phyloP scores from a whole-genome alignment of 2,888 invertebrate genomes.

The Sussaba pulchella region DNA sequence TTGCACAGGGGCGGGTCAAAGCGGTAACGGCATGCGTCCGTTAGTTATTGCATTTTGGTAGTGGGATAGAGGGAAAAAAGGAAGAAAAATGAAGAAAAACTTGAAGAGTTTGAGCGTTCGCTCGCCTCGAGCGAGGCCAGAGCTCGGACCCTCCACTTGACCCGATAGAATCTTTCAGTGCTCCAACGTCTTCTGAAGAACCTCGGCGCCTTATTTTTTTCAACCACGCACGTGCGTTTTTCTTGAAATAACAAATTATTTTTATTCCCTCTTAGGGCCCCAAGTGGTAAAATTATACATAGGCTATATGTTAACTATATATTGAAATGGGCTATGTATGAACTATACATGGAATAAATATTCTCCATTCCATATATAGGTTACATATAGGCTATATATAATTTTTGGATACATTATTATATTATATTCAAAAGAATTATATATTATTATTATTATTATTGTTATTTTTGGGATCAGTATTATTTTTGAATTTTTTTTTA shows the following conservation, averaged over 20 bases:
- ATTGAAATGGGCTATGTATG: no score
- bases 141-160: conserved; percentile 51
- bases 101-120: conserved; percentile 33
- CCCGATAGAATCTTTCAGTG: conserved; percentile 10
- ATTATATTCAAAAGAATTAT: no score
- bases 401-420: no score
- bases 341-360: no score
- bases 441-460: no score
- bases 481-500: no score
- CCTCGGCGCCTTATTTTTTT: conserved; percentile 26
- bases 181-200: background rate
- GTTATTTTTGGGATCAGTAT: no score
- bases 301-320: no score
- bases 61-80: conserved; percentile 3
- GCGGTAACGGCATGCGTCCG: conserved; percentile 6
- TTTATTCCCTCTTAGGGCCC: conserved; percentile 8
- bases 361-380: no score
- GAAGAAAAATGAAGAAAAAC: conserved; percentile 34
- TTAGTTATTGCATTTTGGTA: conserved; percentile 14
- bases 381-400: no score
- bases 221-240: conserved; percentile 1
- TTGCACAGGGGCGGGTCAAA: background rate
- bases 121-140: conserved; percentile 30
- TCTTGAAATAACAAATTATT: conserved; percentile 29
- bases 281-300: no score